A percentile compares a stretch with the other conserved stretches of the same genome.
Conservation (phyloP, 2,888 invertebrate species). For the Leucophora obtusa region DNA sequence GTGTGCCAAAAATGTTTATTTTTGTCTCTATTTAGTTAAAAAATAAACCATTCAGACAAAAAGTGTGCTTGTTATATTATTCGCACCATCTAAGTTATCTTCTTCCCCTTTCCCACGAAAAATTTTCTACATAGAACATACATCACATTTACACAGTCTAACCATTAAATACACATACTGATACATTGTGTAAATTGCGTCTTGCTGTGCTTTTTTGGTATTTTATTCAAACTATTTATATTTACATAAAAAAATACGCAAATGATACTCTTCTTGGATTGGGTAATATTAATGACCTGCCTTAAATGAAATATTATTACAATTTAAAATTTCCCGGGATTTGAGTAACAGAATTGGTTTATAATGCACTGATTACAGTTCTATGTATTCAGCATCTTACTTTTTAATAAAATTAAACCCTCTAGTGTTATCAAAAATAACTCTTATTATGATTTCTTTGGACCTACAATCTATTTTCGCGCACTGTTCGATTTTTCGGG, state of each 20-base stretch:
- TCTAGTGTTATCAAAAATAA: too few species aligned
- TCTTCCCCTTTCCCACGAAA: neutral
- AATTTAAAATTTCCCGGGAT: too few species aligned
- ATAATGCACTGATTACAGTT: too few species aligned
- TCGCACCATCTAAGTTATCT: conserved; percentile 54
- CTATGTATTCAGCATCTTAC: too few species aligned
- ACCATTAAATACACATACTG: conserved; percentile 29
- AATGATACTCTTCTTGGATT: conserved; percentile 16
- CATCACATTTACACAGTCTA: conserved; percentile 8
- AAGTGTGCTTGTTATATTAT: conserved; percentile 52
- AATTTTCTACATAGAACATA: conserved; percentile 1
- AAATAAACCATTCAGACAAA: conserved; percentile 9
- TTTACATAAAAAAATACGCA: conserved; percentile 13
- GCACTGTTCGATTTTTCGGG: too few species aligned
- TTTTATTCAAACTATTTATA: conserved; percentile 38
- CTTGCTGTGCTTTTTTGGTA: conserved; percentile 52
- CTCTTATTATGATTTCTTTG: too few species aligned
- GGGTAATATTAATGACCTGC: conserved; percentile 49
- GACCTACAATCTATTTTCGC: too few species aligned
- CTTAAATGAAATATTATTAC: conserved; percentile 17
- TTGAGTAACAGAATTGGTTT: too few species aligned
- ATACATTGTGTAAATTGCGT: conserved; percentile 31
- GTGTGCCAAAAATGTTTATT: conserved; percentile 60
- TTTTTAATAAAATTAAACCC: too few species aligned
- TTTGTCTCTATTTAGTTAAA: conserved; percentile 46